phyloP scores from a whole-genome alignment of 2,113 vertebrate genomes.

The Chamaea fasciata region DNA sequence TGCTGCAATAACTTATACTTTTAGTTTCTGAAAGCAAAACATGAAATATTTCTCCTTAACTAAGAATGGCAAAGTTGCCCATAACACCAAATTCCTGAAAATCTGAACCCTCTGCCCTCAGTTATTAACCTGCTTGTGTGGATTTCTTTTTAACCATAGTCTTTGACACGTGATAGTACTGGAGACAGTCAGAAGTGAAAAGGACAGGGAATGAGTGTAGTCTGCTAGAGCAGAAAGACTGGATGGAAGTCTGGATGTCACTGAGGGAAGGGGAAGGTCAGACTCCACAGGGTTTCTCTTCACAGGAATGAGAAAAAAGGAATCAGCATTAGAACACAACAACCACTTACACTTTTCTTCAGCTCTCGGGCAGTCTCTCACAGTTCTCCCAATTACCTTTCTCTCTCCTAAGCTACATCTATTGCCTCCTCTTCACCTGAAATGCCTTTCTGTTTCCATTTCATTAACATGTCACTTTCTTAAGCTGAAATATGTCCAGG shows the following conservation, averaged over 20 bases:
- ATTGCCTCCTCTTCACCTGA: not conserved
- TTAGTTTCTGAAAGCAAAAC: not conserved
- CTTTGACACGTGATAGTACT: not conserved
- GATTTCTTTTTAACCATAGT: not conserved
- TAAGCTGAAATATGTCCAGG: not conserved
- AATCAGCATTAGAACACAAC: not conserved
- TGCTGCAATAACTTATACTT: not conserved
- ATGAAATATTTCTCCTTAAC: not conserved
- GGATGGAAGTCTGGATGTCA: not conserved
- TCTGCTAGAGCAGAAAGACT: not conserved
- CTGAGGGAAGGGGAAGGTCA: rapidly evolving
- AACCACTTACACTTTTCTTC: not conserved
- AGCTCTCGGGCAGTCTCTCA: not conserved
- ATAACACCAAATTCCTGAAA: not conserved
- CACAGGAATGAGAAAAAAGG: not conserved
- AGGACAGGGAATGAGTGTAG: not conserved
- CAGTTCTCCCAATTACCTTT: not conserved
- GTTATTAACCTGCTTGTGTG: not conserved
- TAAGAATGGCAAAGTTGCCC: not conserved
- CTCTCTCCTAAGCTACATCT: not conserved
- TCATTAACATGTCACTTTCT: not conserved
- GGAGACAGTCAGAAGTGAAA: not conserved
- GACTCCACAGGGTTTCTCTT: not conserved
- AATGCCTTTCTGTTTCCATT: not conserved
- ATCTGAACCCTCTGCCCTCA: not conserved